Evolutionary conservation across 2,113 vertebrate species (phyloP), one percentile per base, ranked within the genome.

Genomic region (Sebastes schlegelii): DNA sequence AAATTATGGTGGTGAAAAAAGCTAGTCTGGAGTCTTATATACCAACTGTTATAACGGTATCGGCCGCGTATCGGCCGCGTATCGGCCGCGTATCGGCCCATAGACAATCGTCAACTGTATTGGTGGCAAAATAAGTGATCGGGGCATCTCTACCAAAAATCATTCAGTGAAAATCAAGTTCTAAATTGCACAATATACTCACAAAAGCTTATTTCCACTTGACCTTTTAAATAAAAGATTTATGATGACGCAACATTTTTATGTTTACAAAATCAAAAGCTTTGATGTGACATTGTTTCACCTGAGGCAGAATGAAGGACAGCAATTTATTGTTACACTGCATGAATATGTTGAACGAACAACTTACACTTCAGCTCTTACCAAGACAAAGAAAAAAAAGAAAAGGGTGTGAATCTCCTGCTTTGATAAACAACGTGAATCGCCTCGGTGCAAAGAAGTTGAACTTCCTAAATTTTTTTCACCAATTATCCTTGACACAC

Each of bases 401-500:
- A 75, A 67, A 54, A 6, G 6, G 8, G 3, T 26, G 6, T 34
- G 61, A 66, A 12, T 52, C 1, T 45, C 9, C 23, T 72, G 40
- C 69, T 63, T 77, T 68, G 7, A 70, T 54, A 60, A 74, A 68
- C 45, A 68, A 34, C 5, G 1, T 54, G 26, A 74, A 16, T 77
- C 12, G 55, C 61, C 60, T 79, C 48, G 52, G 48, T 21, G 58
- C 60, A 83, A 72, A 68, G 11, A 52, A 8, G 9, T 46, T 40
- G 60, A 74, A 66, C 52, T 69, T 74, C 14, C 13, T 5, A 4
- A 2, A 23, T 80, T 67, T 74, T 13, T 84, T 55, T 34, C 46
- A 68, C 69, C 69, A 82, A 58, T 85, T 77, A 79, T 62, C 21
- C 45, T 62, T 64, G 42, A 54, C 80, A 77, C 21, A 58, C 63